Evolutionary conservation across 2,888 invertebrate species (phyloP).

Genomic region (Pogonocherus hispidulus): DNA sequence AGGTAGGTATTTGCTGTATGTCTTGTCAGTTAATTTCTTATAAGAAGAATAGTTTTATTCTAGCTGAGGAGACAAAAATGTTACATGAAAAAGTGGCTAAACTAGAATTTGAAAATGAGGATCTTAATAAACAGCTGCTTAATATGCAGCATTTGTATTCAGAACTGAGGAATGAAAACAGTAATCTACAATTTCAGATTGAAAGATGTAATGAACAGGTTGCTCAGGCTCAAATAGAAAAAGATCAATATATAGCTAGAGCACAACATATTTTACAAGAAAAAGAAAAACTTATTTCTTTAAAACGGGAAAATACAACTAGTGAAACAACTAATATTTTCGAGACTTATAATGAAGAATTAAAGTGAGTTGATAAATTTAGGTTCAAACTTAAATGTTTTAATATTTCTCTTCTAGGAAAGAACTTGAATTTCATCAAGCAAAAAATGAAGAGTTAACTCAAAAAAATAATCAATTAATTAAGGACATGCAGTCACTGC

Average conservation of each 20-base stretch:
- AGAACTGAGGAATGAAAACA: constrained; percentile 62
- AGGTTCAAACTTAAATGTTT: constrained; percentile 10
- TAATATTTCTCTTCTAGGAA: constrained; percentile 52
- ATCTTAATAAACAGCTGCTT: constrained; percentile 61
- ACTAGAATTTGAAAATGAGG: constrained; percentile 60
- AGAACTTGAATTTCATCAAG: constrained; percentile 68
- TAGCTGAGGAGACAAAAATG: constrained; percentile 54
- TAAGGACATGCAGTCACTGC: constrained; percentile 66
- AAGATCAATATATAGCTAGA: constrained; percentile 83
- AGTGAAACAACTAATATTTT: constrained; percentile 53
- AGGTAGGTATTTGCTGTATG: constrained; percentile 33
- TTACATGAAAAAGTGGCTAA: constrained; percentile 60
- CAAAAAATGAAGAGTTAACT: constrained; percentile 65
- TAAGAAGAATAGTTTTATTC: constrained; percentile 47
- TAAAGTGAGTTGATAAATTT: constrained; percentile 56
- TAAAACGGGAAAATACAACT: constrained; percentile 54
- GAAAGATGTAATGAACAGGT: constrained; percentile 61
- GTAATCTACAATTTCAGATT: constrained; percentile 59
- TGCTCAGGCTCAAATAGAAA: constrained; percentile 69
- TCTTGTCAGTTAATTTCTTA: constrained; percentile 6
- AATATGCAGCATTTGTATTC: constrained; percentile 63
- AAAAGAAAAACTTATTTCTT: constrained; percentile 79
- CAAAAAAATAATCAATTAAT: constrained; percentile 70
- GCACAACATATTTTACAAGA: constrained; percentile 83
- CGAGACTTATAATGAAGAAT: constrained; percentile 59